Evolutionary conservation across 2,888 invertebrate genomes (phyloP).

Genomic region (Congeria kusceri): DNA sequence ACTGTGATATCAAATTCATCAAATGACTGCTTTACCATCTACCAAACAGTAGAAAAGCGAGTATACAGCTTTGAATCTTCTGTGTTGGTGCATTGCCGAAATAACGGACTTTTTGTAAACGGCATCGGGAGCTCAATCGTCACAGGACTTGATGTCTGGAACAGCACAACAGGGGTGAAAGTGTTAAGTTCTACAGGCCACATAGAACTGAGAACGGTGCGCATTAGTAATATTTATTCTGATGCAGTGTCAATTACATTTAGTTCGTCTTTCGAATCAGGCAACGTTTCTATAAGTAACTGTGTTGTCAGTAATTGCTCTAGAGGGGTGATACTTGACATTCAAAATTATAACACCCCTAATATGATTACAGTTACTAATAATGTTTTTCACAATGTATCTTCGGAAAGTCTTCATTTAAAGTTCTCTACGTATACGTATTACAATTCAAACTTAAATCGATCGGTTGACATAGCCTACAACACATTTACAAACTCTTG

Average conservation of each 20-base stretch:
- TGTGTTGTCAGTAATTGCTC: not conserved
- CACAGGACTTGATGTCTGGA: not conserved
- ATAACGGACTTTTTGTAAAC: conserved; percentile 8
- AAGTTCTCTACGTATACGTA: not conserved
- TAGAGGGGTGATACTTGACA: conserved; percentile 5
- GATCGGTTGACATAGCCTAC: conserved; percentile 17
- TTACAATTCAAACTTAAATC: not conserved
- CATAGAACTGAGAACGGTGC: not conserved
- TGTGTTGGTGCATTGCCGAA: conserved; percentile 4
- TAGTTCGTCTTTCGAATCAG: not conserved
- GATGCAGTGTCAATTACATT: not conserved
- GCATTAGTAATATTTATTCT: not conserved
- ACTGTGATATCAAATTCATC: conserved; percentile 2
- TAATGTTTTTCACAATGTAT: conserved; percentile 12
- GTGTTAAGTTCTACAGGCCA: not conserved
- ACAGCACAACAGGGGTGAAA: not conserved
- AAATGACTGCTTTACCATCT: conserved; percentile 5
- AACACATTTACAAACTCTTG: conserved; percentile 36
- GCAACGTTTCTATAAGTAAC: conserved; percentile 14
- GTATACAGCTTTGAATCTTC: conserved; percentile 16
- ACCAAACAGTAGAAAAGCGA: not conserved
- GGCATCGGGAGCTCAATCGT: not conserved
- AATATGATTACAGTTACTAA: conserved; percentile 5
- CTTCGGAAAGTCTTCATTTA: not conserved
- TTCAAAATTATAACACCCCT: not conserved